Evolutionary conservation across 2,113 vertebrate species (phyloP), one percentile per base, ranked within the genome.

Genomic region (Rhabdornis inornatus): DNA sequence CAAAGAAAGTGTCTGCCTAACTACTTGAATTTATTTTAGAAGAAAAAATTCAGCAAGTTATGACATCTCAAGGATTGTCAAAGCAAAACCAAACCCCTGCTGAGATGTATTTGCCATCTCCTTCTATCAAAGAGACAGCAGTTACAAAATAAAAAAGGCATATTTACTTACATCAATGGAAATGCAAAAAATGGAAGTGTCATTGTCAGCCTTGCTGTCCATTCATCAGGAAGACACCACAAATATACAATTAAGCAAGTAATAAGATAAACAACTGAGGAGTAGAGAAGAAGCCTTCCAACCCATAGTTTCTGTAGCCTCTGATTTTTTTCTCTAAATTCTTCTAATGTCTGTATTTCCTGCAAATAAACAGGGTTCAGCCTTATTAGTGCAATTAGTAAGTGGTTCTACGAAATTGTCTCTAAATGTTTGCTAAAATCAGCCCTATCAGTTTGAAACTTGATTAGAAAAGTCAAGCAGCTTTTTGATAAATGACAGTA

Each of bases 251-350:
- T 96, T 79, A 98, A 40, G 94, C 98, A 98, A 33, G 98, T 98
- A 63, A 99, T 76, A 89, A 99, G 95, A 97, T 99, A 99, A 63
- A 99, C 97, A 71, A 99, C 21, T 37, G 97, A 98, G 7, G 99
- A 99, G 96, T 99, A 99, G 15, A 99, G 94, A 87, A 99, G 98
- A 92, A 99, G 98, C 69, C 99, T 98, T 97, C 99, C 98, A 76
- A 99, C 97, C 99, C 99, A 99, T 93, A 99, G 97, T 95, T 99
- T 99, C 96, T 99, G 97, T 96, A 99, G 98, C 94, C 98, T 99
- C 93, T 99, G 99, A 97, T 99, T 99, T 98, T 99, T 99, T 95
- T 99, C 99, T 95, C 98, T 98, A 84, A 99, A 99, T 96, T 99
- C 99, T 96, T 99, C 99, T 94, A 99, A 98, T 55, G 90, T 94